Conservation (phyloP, 1,140 invertebrate species). For the Neodiprion pinetum region DNA sequence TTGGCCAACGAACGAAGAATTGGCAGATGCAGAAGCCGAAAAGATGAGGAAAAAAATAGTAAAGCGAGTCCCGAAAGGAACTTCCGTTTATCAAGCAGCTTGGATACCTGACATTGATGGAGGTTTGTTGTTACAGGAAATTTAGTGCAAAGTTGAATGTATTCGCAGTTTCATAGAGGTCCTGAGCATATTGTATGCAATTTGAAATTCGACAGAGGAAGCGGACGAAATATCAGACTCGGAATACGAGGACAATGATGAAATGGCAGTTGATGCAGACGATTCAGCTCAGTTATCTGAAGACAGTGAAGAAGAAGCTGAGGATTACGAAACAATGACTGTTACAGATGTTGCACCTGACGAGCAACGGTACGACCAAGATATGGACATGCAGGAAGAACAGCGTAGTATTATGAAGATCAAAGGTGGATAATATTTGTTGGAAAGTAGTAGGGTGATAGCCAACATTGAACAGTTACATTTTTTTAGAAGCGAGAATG, state of each 20-base stretch:
- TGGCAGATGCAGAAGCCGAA: slow-evolving; percentile 74
- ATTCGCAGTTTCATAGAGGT: too few relatives aligned
- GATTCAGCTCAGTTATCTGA: slow-evolving; percentile 60
- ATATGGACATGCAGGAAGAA: slow-evolving; percentile 80
- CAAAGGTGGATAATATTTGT: slow-evolving; percentile 58
- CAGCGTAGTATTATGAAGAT: slow-evolving; percentile 74
- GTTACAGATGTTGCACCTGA: slow-evolving; percentile 70
- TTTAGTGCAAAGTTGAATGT: slow-evolving; percentile 1
- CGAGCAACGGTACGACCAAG: slow-evolving; percentile 70
- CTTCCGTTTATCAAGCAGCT: slow-evolving; percentile 95
- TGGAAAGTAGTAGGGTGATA: neutral
- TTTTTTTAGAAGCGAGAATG: slow-evolving; percentile 71
- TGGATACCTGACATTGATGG: slow-evolving; percentile 87
- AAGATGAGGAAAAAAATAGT: slow-evolving; percentile 69
- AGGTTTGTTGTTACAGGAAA: slow-evolving; percentile 43
- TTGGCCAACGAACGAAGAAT: slow-evolving; percentile 92
- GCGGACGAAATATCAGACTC: slow-evolving; percentile 61
- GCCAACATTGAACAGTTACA: slow-evolving; percentile 14
- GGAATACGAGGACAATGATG: slow-evolving; percentile 53
- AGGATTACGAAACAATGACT: slow-evolving; percentile 71
- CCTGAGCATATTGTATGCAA: slow-evolving; percentile 7
- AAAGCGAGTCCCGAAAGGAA: slow-evolving; percentile 91
- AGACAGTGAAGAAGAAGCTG: slow-evolving; percentile 61
- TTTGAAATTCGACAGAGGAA: slow-evolving; percentile 48
- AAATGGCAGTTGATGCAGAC: slow-evolving; percentile 71